A percentile compares a stretch with the other conserved stretches of the same genome.
Conservation (phyloP, 1,140 invertebrate genomes). For the Lasioglossum baleicum region DNA sequence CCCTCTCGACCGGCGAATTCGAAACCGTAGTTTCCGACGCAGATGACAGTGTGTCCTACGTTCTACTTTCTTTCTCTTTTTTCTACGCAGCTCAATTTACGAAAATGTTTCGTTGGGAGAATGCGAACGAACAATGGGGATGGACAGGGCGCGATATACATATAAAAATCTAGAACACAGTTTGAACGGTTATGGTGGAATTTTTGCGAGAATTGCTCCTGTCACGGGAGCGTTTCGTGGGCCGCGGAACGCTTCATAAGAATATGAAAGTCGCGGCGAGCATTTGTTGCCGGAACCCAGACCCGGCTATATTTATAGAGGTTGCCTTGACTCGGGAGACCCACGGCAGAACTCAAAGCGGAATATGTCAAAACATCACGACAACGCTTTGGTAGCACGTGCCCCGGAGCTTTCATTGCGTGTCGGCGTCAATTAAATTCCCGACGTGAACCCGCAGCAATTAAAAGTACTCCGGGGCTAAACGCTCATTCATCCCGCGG, state of each 20-base stretch:
- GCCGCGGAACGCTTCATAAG: background rate
- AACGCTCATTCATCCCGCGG: background rate
- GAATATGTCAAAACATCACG: slow-evolving; percentile 29
- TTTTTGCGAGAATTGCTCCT: background rate
- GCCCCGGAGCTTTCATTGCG: background rate
- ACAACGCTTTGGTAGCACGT: slow-evolving; percentile 17
- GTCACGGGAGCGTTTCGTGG: background rate
- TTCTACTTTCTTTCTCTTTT: background rate
- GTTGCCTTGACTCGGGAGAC: slow-evolving; percentile 42
- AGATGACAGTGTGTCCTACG: background rate
- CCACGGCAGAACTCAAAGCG: slow-evolving; percentile 25
- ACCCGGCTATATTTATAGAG: slow-evolving; percentile 43
- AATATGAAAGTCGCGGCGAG: slow-evolving; percentile 12
- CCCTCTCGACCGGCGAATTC: slow-evolving; percentile 31
- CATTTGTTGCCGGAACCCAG: slow-evolving; percentile 48
- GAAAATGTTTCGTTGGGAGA: no score
- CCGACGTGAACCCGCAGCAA: background rate
- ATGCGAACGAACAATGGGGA: no score
- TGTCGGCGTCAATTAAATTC: background rate
- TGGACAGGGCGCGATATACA: no score
- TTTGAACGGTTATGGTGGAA: background rate
- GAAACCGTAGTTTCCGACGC: slow-evolving; percentile 35
- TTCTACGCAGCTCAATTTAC: no score
- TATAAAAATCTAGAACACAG: no score
- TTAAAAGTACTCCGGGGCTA: background rate